Percentiles rank a stretch among this genome's conserved stretches.
phyloP scores from a whole-genome alignment of 2,888 invertebrate species.

The Hyppa rectilinea region DNA sequence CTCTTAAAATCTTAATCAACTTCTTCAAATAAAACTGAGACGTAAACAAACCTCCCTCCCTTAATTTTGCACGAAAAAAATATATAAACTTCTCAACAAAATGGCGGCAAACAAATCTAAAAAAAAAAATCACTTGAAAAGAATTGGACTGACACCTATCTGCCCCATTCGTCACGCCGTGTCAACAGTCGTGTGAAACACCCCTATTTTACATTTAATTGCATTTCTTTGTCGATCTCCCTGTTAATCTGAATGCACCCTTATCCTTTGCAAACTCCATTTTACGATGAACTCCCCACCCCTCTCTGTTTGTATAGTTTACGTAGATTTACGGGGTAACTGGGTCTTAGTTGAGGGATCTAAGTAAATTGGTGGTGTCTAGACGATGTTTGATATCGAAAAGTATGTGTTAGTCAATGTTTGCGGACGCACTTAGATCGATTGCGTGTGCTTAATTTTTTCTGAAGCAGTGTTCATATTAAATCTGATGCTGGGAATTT shows the following conservation, averaged over 20 bases:
- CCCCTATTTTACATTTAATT: conserved; percentile 91
- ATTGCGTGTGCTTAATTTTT: conserved; percentile 80
- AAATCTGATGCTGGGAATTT: conserved; percentile 50
- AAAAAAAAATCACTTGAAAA: conserved; percentile 75
- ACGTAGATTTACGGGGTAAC: conserved; percentile 4
- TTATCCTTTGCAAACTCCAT: conserved; percentile 78
- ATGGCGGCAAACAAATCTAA: conserved; percentile 70
- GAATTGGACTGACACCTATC: conserved; percentile 78
- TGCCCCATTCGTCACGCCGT: conserved; percentile 85
- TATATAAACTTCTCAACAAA: conserved; percentile 46
- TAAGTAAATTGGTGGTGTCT: conserved; percentile 71
- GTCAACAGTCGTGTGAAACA: conserved; percentile 89
- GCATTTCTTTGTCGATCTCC: conserved; percentile 90
- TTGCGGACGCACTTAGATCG: conserved; percentile 84
- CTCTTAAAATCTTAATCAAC: conserved; percentile 34
- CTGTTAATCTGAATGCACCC: conserved; percentile 89
- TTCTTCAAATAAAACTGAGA: conserved; percentile 42
- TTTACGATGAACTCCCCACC: conserved; percentile 64
- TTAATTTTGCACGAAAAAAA: conserved; percentile 45
- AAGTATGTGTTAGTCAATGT: conserved; percentile 84
- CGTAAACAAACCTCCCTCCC: conserved; percentile 29
- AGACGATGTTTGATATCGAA: conserved; percentile 86
- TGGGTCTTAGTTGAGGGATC: conserved; percentile 60
- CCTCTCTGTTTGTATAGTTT: conserved; percentile 18
- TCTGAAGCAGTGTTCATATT: conserved; percentile 67